phyloP scores from a whole-genome alignment of 2,113 vertebrate genomes.

The Takifugu flavidus region DNA sequence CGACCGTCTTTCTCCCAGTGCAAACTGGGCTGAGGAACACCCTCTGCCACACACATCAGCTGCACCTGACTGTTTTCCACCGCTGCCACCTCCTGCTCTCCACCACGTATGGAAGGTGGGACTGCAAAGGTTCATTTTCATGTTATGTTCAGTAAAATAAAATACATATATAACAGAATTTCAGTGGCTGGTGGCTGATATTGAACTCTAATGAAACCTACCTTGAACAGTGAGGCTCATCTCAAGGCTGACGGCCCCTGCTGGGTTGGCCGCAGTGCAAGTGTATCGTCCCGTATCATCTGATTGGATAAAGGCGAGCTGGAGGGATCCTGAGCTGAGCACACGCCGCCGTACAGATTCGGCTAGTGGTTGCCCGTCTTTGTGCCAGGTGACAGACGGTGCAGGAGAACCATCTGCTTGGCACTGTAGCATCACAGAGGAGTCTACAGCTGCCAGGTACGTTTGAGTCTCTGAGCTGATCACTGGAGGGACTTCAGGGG shows the following conservation, averaged over 20 bases:
- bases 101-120: conserved; percentile 82
- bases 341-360: conserved; percentile 79
- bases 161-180: neutral
- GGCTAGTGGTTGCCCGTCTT: conserved; percentile 76
- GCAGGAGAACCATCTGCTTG: conserved; percentile 80
- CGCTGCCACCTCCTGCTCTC: conserved; percentile 66
- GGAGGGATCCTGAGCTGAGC: conserved; percentile 85
- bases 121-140: conserved; percentile 65
- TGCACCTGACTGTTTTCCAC: conserved; percentile 76
- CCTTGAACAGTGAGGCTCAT: conserved; percentile 81
- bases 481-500: conserved; percentile 82
- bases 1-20: conserved; percentile 82
- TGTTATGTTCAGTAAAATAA: neutral
- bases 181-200: neutral
- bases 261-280: conserved; percentile 83
- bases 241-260: conserved; percentile 77
- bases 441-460: conserved; percentile 78
- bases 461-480: conserved; percentile 74
- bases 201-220: conserved; percentile 45
- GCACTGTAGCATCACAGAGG: conserved; percentile 83
- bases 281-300: conserved; percentile 83
- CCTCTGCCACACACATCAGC: conserved; percentile 83
- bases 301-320: conserved; percentile 83
- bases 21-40: conserved; percentile 83
- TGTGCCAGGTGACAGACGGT: conserved; percentile 85